Conservation (phyloP, 2,888 invertebrate genomes). For the Spilarctia lutea region DNA sequence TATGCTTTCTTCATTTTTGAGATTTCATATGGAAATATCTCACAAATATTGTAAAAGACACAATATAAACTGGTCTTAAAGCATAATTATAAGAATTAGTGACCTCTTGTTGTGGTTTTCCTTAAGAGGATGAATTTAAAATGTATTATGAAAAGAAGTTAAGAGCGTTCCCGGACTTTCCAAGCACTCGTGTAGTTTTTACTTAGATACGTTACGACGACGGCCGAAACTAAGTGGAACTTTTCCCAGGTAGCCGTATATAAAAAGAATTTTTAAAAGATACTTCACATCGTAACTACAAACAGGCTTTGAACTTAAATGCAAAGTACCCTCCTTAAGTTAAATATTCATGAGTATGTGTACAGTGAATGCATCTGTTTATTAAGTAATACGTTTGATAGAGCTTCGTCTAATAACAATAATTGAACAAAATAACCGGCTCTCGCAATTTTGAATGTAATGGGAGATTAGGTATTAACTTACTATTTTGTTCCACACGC, state of each 20-base stretch:
- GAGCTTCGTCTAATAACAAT: conserved; percentile 22
- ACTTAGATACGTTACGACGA: conserved; percentile 74
- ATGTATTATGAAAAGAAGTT: conserved; percentile 78
- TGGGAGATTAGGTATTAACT: conserved; percentile 51
- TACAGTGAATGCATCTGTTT: conserved; percentile 16
- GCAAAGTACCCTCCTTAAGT: conserved; percentile 21
- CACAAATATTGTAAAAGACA: not conserved
- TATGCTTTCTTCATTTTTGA: not conserved
- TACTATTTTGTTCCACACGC: conserved; percentile 53
- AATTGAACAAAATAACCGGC: conserved; percentile 31
- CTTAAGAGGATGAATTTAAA: conserved; percentile 48
- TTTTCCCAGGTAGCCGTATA: conserved; percentile 77
- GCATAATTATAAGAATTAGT: not conserved
- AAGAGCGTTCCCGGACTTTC: conserved; percentile 76
- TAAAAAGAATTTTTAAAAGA: conserved; percentile 82
- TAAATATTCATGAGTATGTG: conserved; percentile 29
- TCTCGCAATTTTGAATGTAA: conserved; percentile 32
- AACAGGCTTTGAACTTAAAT: conserved; percentile 64
- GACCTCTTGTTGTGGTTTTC: conserved; percentile 11
- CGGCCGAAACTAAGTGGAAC: conserved; percentile 81
- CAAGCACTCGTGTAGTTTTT: conserved; percentile 76
- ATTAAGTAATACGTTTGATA: conserved; percentile 6
- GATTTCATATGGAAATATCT: not conserved
- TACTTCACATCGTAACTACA: conserved; percentile 68
- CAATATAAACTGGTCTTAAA: not conserved